Evolutionary conservation across 2,113 vertebrate species (phyloP).

Genomic region (Eudyptes chrysolophus): DNA sequence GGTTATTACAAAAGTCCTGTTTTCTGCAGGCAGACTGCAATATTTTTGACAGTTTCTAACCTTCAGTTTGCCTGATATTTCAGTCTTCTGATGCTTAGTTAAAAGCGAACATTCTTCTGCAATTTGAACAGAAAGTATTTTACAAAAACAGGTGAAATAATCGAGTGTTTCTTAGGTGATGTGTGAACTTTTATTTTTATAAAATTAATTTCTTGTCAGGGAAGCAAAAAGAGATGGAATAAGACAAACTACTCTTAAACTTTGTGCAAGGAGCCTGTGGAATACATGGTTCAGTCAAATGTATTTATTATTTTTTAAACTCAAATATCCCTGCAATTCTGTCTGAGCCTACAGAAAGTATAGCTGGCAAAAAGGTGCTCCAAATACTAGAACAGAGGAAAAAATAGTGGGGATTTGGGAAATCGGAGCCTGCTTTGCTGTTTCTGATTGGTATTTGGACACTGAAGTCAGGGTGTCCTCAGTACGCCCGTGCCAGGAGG

Average conservation of each 20-base stretch:
- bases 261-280: neutral
- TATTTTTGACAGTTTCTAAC: neutral
- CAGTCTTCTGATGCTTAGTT: neutral
- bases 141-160: neutral
- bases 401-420: neutral
- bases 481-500: accelerated
- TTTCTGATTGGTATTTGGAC: neutral
- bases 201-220: neutral
- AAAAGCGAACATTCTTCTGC: neutral
- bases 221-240: neutral
- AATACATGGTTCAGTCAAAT: neutral
- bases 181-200: neutral
- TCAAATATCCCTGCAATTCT: neutral
- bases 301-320: neutral
- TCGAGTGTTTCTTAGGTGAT: neutral
- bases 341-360: neutral
- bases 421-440: neutral
- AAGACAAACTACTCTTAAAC: neutral
- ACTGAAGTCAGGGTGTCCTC: neutral
- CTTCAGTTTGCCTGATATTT: neutral
- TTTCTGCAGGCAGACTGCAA: neutral
- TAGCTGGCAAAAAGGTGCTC: neutral
- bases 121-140: neutral
- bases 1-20: neutral
- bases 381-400: neutral